phyloP scores from a whole-genome alignment of 1,140 invertebrate genomes.

The Ganaspis sp. region DNA sequence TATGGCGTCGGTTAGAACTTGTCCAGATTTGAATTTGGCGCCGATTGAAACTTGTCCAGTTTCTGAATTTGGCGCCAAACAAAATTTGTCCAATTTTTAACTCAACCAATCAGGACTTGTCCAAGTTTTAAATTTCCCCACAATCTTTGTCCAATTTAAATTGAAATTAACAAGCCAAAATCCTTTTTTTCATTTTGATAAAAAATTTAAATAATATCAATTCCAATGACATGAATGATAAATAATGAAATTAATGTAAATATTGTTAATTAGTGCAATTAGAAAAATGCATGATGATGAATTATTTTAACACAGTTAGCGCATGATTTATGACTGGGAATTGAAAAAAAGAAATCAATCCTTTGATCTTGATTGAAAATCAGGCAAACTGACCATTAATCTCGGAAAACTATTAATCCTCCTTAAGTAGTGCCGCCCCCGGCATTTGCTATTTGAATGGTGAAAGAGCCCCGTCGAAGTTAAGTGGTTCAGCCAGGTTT shows the following conservation, averaged over 20 bases:
- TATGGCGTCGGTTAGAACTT: not conserved
- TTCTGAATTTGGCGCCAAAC: not conserved
- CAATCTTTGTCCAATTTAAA: no score
- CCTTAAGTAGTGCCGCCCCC: conserved; percentile 56
- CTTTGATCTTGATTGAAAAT: conserved; percentile 31
- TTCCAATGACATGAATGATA: no score
- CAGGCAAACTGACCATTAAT: conserved; percentile 53
- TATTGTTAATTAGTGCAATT: no score
- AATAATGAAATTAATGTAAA: no score
- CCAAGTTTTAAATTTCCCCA: not conserved
- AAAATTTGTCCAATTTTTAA: not conserved
- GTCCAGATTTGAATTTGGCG: not conserved
- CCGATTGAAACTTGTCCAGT: not conserved
- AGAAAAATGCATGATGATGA: no score
- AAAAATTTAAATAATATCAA: no score
- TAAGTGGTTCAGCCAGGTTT: conserved; percentile 23
- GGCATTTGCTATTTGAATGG: conserved; percentile 17
- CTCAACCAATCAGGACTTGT: not conserved
- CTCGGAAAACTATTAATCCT: conserved; percentile 63
- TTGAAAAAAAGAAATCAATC: no score
- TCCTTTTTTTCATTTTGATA: no score
- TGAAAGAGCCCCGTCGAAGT: conserved; percentile 28
- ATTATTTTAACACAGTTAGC: no score
- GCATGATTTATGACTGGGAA: no score
- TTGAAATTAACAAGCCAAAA: no score